These are phyloP conservation scores for Diplolepis rosae DNA, from an alignment of 2,888 invertebrate species.

Conservation along the genomic window DNA sequence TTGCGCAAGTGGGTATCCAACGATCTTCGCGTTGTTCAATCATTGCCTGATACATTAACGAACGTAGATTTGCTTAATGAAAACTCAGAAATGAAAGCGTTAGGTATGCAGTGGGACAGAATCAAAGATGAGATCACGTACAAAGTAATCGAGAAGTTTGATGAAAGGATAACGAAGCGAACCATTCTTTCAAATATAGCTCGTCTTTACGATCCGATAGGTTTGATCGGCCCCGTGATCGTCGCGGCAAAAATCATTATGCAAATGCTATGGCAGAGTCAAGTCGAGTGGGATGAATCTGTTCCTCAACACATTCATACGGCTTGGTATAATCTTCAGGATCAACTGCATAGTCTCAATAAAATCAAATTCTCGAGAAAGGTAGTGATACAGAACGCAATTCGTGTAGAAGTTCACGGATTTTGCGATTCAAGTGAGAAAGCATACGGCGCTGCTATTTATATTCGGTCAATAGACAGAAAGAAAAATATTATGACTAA, in stretches of 20 bases:
- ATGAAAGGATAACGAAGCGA: no score
- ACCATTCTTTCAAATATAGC: neutral
- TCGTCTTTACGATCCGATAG: neutral
- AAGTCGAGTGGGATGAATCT: no score
- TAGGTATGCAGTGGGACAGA: slow-evolving; percentile 26
- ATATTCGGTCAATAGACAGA: no score
- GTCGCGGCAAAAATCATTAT: neutral
- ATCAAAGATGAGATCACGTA: slow-evolving; percentile 13
- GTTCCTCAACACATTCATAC: neutral
- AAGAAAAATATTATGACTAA: no score
- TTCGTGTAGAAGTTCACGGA: no score
- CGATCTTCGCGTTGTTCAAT: neutral
- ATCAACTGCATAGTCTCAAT: neutral
- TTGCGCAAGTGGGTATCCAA: slow-evolving; percentile 30
- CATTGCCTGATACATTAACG: neutral
- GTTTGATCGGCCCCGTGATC: neutral
- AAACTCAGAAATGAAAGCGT: slow-evolving; percentile 12
- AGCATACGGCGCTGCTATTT: no score
- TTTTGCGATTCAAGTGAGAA: no score
- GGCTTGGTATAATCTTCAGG: neutral
- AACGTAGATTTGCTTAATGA: neutral
- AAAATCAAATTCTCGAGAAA: no score
- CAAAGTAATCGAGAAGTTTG: no score
- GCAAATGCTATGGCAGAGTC: neutral
- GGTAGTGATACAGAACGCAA: no score